phyloP scores from a whole-genome alignment of 2,797 vertebrate species.

The Rhinoraja longicauda region DNA sequence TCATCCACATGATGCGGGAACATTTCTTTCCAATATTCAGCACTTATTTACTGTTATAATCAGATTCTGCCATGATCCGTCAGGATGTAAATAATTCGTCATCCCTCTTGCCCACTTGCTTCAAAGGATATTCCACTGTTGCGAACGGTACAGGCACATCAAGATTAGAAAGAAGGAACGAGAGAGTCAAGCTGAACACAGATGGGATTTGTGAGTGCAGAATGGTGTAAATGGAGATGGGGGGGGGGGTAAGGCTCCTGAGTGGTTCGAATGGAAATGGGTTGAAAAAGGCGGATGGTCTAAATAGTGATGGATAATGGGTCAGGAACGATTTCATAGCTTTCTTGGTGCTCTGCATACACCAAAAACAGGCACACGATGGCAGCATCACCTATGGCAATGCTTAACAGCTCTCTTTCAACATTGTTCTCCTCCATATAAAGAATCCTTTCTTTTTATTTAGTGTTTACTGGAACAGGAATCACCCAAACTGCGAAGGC shows the following conservation, averaged over 20 bases:
- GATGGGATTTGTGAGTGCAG: neutral
- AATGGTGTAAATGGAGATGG: neutral
- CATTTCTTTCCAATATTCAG: neutral
- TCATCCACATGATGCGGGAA: neutral
- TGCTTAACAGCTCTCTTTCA: neutral
- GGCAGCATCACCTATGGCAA: slow-evolving; percentile 13
- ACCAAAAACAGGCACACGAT: neutral
- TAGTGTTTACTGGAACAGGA: neutral
- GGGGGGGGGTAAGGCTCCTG: neutral
- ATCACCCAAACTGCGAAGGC: neutral
- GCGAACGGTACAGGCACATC: neutral
- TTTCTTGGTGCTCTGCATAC: neutral
- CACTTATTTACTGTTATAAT: neutral
- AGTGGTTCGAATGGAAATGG: neutral
- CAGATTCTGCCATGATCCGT: neutral
- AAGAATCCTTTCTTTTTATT: slow-evolving; percentile 29
- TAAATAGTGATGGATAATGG: neutral
- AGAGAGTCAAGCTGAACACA: too few species aligned
- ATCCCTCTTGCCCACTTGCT: neutral
- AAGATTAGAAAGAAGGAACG: neutral
- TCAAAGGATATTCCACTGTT: neutral
- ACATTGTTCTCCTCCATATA: neutral
- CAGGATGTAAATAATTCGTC: neutral
- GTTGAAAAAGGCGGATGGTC: neutral
- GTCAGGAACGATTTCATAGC: neutral